Percentiles rank a stretch among this genome's conserved stretches.
phyloP scores from a whole-genome alignment of 92 coral and sea anemone species.

The Siderastrea siderea region DNA sequence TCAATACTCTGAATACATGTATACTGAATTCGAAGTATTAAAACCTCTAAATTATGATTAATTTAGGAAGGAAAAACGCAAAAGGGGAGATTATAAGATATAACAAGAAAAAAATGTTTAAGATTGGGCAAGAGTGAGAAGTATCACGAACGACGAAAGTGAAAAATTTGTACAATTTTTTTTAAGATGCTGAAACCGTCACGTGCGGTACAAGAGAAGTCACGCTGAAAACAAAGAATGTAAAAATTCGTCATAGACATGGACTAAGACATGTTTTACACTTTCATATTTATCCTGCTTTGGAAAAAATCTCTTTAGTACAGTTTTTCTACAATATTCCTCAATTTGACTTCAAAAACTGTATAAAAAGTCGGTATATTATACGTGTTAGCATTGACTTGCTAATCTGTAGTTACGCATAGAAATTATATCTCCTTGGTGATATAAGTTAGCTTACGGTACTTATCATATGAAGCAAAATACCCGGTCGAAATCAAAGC shows the following conservation, averaged over 20 bases:
- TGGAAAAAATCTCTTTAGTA: not conserved
- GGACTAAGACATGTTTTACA: not conserved
- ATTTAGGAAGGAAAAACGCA: not conserved
- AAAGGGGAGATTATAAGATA: not conserved
- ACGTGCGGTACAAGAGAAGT: not conserved
- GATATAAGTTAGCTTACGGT: not conserved
- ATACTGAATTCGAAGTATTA: not conserved
- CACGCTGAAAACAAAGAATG: not conserved
- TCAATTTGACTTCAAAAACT: not conserved
- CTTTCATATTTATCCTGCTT: not conserved
- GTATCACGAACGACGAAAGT: not conserved
- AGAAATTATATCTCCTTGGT: not conserved
- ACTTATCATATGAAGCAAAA: not conserved
- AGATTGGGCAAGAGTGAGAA: not conserved
- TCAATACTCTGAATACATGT: too few species aligned
- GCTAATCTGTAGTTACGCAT: too few species aligned
- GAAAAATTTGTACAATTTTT: not conserved
- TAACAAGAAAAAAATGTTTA: not conserved
- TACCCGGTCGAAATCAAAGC: not conserved
- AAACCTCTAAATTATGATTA: not conserved
- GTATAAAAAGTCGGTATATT: not conserved
- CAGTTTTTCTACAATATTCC: not conserved
- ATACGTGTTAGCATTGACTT: not conserved
- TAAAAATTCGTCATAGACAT: too few species aligned
- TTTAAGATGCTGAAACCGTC: not conserved